Evolutionary conservation across 2,888 invertebrate genomes (phyloP).

Genomic region (Polydrusus tereticollis): DNA sequence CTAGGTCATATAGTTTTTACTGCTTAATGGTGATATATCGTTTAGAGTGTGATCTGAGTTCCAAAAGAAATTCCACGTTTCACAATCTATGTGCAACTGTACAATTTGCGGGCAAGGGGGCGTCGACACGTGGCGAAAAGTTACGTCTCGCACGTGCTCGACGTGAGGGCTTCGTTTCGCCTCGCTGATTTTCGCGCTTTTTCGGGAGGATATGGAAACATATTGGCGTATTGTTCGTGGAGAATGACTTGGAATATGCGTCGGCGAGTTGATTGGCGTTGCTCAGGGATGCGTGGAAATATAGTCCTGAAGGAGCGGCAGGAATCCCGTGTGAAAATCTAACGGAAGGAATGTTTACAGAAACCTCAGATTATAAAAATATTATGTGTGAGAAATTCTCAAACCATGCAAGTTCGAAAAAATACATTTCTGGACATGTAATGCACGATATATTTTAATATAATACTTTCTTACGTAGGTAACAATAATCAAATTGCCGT

Average conservation of each 20-base stretch:
- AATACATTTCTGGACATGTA: no score
- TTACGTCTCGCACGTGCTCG: conserved; percentile 56
- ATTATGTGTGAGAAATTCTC: no score
- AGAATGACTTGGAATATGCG: conserved; percentile 47
- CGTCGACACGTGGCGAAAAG: conserved; percentile 67
- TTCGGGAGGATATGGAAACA: conserved; percentile 36
- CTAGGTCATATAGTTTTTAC: neutral
- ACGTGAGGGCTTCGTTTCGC: conserved; percentile 28
- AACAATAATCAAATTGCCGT: no score
- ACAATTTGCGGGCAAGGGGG: conserved; percentile 68
- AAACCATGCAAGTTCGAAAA: no score
- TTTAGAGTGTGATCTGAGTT: neutral
- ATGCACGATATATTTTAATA: no score
- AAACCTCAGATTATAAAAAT: neutral
- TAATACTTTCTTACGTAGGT: no score
- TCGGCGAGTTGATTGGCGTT: conserved; percentile 28
- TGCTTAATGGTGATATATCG: neutral
- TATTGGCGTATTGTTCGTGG: conserved; percentile 46
- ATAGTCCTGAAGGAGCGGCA: conserved; percentile 3
- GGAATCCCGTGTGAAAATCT: conserved; percentile 40
- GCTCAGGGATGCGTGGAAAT: conserved; percentile 15
- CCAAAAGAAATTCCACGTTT: conserved; percentile 14
- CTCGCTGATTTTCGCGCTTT: conserved; percentile 46
- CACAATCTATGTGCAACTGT: conserved; percentile 60
- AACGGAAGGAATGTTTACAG: neutral